Base-by-base conservation (phyloP, 2,888 invertebrate species). In the Lithophane ornitopus region DNA sequence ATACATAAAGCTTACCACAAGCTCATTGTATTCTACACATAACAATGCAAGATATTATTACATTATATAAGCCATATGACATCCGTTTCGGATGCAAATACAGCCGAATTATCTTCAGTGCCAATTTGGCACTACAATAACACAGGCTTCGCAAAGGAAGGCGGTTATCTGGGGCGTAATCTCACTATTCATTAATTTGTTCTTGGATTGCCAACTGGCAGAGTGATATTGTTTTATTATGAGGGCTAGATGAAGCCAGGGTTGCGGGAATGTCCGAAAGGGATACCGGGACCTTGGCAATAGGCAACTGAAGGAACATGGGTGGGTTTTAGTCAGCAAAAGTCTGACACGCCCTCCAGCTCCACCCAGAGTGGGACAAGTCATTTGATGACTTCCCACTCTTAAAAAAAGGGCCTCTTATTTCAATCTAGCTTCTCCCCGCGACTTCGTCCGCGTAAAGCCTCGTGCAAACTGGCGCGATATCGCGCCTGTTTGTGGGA, bases 101-200 rank as follows among this genome's bases (percentile, higher is more conserved):
- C n/a, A 56, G 59, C 58, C 61, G 78, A 77, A 77, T 82, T 76
- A 79, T 70, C 39, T 70, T 22, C 74, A 66, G 54, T 78, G 87
- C 85, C 85, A 85, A 85, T 75, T 87, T 85, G 87, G 85, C 87
- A 84, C 61, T 67, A 75, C 41, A 63, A 73, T 77, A 67, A 58
- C 76, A 67, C 28, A 14, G 16, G 54, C 44, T 8, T 34, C 44
- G 19, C 69, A 65, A 34, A 69, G 52, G 34, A 76, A 63, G 28
- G 52, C 56, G 63, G 72, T 56, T 85, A 76, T 76, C 82, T 84
- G 46, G 80, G 41, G 74, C 56, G 34, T 14, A 14, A 19, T 8
- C 44, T 67, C 52, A 66, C 7, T 58, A 44, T 34, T 39, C 22
- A 68, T 78, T 19, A 12, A 49, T 70, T 52, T 19, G 34, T 80